These are phyloP conservation scores for Drosophila biarmipes DNA, from an alignment of 1,140 invertebrate species.

Conservation along the genomic window DNA sequence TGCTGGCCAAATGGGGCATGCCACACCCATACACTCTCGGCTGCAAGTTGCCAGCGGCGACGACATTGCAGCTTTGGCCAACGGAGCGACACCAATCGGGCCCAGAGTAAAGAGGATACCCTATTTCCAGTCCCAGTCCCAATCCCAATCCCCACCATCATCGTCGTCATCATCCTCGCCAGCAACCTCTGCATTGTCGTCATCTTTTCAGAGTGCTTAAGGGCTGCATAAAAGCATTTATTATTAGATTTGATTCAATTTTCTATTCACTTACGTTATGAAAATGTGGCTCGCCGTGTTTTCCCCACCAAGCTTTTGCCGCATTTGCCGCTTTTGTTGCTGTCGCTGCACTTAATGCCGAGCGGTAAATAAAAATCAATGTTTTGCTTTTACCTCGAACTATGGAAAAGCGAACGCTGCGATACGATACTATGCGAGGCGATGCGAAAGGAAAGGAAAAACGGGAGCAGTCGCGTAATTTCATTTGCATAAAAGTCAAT, in stretches of 20 bases:
- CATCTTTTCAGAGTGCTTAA: slow-evolving; percentile 83
- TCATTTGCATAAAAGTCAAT: slow-evolving; percentile 83
- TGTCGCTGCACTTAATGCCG: slow-evolving; percentile 69
- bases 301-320: slow-evolving; percentile 6
- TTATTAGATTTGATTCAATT: slow-evolving; percentile 84
- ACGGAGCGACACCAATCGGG: slow-evolving; percentile 77
- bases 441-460: slow-evolving; percentile 12
- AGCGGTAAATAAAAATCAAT: slow-evolving; percentile 81
- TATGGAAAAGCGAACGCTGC: not conserved
- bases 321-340: slow-evolving; percentile 22
- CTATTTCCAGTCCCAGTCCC: slow-evolving; percentile 17
- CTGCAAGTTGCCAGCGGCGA: slow-evolving; percentile 61
- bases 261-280: slow-evolving; percentile 83
- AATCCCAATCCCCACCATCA: slow-evolving; percentile 6
- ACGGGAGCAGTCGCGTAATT: slow-evolving; percentile 70
- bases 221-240: slow-evolving; percentile 83
- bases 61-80: slow-evolving; percentile 64
- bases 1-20: slow-evolving; percentile 60
- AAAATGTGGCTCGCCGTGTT: slow-evolving; percentile 75
- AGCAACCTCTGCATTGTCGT: slow-evolving; percentile 57
- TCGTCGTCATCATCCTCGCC: slow-evolving; percentile 27
- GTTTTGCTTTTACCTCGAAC: slow-evolving; percentile 65
- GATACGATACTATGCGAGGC: not conserved
- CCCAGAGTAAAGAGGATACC: slow-evolving; percentile 17
- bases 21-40: slow-evolving; percentile 31